These are phyloP conservation scores for Drosophila virilis DNA, from an alignment of 1,140 invertebrate species.

Conservation along the genomic window DNA sequence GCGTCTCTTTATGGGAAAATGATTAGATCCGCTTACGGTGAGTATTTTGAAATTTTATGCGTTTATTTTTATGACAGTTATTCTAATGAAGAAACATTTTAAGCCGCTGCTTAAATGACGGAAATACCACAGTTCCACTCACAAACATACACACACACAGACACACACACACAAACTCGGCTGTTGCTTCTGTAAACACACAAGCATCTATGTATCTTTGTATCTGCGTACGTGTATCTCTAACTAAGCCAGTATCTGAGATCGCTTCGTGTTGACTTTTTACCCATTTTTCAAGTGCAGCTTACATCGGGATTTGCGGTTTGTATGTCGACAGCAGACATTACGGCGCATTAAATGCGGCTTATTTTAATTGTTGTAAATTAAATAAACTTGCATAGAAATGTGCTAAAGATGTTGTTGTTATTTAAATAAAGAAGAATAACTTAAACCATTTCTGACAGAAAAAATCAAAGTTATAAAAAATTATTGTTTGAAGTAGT, in stretches of 20 bases:
- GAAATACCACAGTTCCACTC: constrained; percentile 63
- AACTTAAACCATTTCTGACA: neutral
- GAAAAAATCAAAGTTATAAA: neutral
- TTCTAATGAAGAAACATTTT: constrained; percentile 82
- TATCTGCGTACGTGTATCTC: constrained; percentile 24
- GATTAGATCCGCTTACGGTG: constrained; percentile 77
- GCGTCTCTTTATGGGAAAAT: constrained; percentile 76
- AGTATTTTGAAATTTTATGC: constrained; percentile 69
- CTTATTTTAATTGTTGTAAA: constrained; percentile 79
- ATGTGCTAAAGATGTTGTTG: constrained; percentile 7
- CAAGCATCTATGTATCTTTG: neutral
- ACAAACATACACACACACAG: constrained; percentile 10
- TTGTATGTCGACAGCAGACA: constrained; percentile 54
- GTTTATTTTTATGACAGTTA: constrained; percentile 82
- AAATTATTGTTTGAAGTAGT: too few species aligned
- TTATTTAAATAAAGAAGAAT: neutral
- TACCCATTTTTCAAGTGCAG: constrained; percentile 78
- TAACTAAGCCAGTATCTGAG: constrained; percentile 33
- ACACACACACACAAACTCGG: neutral
- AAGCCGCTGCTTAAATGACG: constrained; percentile 77
- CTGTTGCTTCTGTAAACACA: constrained; percentile 14
- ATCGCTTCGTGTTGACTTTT: constrained; percentile 69
- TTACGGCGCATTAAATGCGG: constrained; percentile 65
- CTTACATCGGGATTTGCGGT: constrained; percentile 54
- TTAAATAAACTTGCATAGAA: constrained; percentile 65